phyloP scores from a whole-genome alignment of 2,797 vertebrate species.

The Falco berigora region DNA sequence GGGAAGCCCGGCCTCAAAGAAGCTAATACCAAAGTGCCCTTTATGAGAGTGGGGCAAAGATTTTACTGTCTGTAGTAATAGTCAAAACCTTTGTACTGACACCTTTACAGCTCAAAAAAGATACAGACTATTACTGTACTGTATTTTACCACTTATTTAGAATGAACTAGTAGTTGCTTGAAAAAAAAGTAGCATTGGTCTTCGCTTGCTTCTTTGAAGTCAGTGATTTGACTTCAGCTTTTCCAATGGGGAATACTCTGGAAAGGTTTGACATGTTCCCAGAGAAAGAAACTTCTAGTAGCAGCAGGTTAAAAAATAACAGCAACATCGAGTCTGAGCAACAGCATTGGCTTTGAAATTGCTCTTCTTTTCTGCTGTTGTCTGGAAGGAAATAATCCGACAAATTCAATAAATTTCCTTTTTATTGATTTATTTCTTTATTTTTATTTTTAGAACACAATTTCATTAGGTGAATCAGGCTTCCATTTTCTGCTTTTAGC shows the following conservation, averaged over 20 bases:
- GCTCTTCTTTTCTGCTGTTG: background rate
- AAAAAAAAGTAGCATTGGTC: background rate
- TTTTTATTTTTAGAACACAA: slow-evolving; percentile 1
- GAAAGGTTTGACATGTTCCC: background rate
- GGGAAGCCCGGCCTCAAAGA: background rate
- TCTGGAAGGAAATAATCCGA: background rate
- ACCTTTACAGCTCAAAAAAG: background rate
- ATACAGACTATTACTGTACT: background rate
- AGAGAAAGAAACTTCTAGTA: background rate
- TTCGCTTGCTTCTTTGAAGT: background rate
- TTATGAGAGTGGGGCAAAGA: background rate
- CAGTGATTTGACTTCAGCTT: background rate
- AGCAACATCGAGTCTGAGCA: background rate
- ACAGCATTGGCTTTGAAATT: background rate
- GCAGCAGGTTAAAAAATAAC: background rate
- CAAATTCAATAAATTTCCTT: background rate
- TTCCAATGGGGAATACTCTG: background rate
- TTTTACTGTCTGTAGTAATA: background rate
- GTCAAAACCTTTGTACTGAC: background rate
- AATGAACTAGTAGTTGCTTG: background rate
- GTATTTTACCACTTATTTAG: background rate
- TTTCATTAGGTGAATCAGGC: slow-evolving; percentile 40
- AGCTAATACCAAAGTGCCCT: background rate
- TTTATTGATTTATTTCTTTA: background rate
- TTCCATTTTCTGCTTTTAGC: background rate